Evolutionary conservation across 1,140 invertebrate genomes (phyloP).

Genomic region (Trichoplusia ni): DNA sequence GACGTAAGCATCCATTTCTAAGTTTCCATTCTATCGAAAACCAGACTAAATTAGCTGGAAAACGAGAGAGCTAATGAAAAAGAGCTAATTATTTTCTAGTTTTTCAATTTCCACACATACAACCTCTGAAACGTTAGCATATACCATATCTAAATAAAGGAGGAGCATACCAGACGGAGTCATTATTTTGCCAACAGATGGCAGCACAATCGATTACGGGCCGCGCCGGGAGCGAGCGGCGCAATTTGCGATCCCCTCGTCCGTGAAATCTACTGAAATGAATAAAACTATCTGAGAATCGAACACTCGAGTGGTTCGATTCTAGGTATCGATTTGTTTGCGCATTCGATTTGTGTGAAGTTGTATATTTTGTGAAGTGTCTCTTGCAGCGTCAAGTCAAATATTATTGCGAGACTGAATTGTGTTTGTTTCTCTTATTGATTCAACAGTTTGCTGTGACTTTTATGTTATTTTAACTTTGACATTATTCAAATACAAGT

Average conservation of each 20-base stretch:
- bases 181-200: conserved; percentile 78
- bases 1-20: no score
- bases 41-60: no score
- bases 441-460: no score
- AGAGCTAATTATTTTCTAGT: background rate
- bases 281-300: conserved; percentile 73
- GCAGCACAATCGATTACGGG: conserved; percentile 72
- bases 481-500: no score
- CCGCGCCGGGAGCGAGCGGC: conserved; percentile 56
- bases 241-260: conserved; percentile 73
- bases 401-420: no score
- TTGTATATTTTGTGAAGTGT: background rate
- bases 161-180: conserved; percentile 67
- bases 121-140: conserved; percentile 24
- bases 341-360: conserved; percentile 9
- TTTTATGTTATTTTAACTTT: no score
- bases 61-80: no score
- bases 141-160: conserved; percentile 52
- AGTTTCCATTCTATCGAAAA: no score
- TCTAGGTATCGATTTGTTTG: conserved; percentile 46
- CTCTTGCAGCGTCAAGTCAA: no score
- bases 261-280: conserved; percentile 76
- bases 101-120: background rate
- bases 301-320: conserved; percentile 56
- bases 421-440: no score